Evolutionary conservation across 2,797 vertebrate species (phyloP).

Genomic region (Pseudochirops corinnae): DNA sequence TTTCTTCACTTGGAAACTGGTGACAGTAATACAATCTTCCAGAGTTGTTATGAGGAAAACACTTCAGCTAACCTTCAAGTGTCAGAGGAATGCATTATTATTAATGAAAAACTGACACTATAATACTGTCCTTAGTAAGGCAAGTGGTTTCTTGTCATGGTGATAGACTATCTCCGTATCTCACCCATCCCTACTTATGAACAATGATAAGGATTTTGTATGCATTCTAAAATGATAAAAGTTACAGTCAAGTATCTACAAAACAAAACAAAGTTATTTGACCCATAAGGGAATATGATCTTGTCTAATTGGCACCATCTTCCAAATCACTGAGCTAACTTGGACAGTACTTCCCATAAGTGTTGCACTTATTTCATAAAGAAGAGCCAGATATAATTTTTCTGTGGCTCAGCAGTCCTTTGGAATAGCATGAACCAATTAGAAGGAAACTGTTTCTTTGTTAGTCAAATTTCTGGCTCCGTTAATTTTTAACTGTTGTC

Average conservation of each 20-base stretch:
- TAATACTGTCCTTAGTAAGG: not conserved
- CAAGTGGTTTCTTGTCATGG: not conserved
- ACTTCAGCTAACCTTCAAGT: not conserved
- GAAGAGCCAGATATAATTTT: not conserved
- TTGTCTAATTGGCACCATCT: constrained; percentile 13
- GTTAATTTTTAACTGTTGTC: constrained; percentile 52
- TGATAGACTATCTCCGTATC: constrained; percentile 7
- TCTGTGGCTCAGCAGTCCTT: constrained; percentile 32
- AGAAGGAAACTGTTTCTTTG: constrained; percentile 47
- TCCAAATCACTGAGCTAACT: constrained; percentile 26
- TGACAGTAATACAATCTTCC: not conserved
- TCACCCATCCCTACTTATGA: constrained; percentile 12
- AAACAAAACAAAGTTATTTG: constrained; percentile 42
- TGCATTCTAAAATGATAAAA: not conserved
- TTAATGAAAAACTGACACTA: not conserved
- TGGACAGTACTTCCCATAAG: not conserved
- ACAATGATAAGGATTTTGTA: not conserved
- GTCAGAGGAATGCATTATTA: not conserved
- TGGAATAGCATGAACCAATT: constrained; percentile 30
- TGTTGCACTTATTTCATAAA: constrained; percentile 20
- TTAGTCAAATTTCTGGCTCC: constrained; percentile 57
- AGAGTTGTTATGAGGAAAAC: not conserved
- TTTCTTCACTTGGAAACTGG: constrained; percentile 24
- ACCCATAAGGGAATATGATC: not conserved
- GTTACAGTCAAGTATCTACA: not conserved